Conservation (phyloP, 1,140 invertebrate genomes). For the Chelonus insularis region DNA sequence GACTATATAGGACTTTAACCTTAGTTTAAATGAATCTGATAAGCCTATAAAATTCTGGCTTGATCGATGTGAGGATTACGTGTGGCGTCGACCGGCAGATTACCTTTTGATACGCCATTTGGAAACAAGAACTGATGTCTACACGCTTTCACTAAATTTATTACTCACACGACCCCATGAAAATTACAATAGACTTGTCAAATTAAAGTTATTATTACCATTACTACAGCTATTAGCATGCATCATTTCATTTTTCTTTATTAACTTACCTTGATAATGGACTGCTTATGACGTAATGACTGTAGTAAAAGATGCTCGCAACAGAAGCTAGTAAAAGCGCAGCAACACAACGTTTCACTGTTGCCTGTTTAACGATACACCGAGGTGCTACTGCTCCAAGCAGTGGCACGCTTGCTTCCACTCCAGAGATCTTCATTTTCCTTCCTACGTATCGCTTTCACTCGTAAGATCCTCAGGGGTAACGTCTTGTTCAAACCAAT, state of each 20-base stretch:
- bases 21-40: conserved; percentile 13
- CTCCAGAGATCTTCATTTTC: conserved; percentile 52
- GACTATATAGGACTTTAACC: not conserved
- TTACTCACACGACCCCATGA: not conserved
- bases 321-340: conserved; percentile 69
- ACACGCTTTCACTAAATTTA: not conserved
- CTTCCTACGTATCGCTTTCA: conserved; percentile 15
- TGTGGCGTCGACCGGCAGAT: conserved; percentile 12
- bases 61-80: conserved; percentile 30
- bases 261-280: conserved; percentile 69
- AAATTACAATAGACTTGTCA: not conserved
- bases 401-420: conserved; percentile 53
- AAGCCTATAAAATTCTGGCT: conserved; percentile 18
- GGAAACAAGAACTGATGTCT: conserved; percentile 4
- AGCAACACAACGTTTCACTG: conserved; percentile 72
- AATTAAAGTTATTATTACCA: not conserved
- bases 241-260: too few species aligned
- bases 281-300: conserved; percentile 71
- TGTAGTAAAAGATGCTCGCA: conserved; percentile 75
- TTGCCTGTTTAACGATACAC: conserved; percentile 68
- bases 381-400: conserved; percentile 56
- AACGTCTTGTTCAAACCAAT: not conserved
- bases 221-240: too few species aligned
- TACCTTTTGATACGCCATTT: conserved; percentile 17
- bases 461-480: not conserved